phyloP scores from a whole-genome alignment of 2,113 vertebrate species.

The Nycticryphes semicollaris region DNA sequence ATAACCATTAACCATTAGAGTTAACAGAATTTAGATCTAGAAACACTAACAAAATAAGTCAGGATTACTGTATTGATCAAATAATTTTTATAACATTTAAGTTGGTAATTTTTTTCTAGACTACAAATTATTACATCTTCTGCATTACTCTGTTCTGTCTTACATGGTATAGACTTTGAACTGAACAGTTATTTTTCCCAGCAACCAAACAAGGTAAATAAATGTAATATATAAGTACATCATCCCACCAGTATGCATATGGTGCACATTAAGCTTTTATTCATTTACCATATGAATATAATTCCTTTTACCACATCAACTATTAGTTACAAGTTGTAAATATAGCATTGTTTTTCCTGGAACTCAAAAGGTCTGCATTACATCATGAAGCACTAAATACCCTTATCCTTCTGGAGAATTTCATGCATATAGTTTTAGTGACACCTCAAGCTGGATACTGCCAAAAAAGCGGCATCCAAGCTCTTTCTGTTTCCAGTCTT shows the following conservation, averaged over 20 bases:
- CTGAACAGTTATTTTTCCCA: slow-evolving; percentile 74
- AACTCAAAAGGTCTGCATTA: slow-evolving; percentile 59
- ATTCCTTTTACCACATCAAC: slow-evolving; percentile 77
- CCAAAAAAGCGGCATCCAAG: slow-evolving; percentile 25
- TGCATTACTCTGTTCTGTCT: slow-evolving; percentile 34
- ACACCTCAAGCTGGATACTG: slow-evolving; percentile 43
- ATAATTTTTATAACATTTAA: slow-evolving; percentile 23
- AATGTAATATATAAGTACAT: slow-evolving; percentile 83
- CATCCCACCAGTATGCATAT: slow-evolving; percentile 72
- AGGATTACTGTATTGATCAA: slow-evolving; percentile 12
- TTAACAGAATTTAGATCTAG: background rate
- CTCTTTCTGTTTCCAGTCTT: background rate
- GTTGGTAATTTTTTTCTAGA: slow-evolving; percentile 25
- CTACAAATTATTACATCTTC: slow-evolving; percentile 52
- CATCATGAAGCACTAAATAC: slow-evolving; percentile 70
- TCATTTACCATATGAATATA: slow-evolving; percentile 82
- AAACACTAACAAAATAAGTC: slow-evolving; percentile 23
- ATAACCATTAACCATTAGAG: background rate
- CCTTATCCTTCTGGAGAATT: slow-evolving; percentile 69
- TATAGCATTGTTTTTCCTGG: slow-evolving; percentile 71
- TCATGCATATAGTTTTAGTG: slow-evolving; percentile 41
- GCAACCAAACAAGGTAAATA: slow-evolving; percentile 82
- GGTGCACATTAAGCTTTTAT: slow-evolving; percentile 79
- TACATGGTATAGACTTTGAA: slow-evolving; percentile 57
- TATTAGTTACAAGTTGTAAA: slow-evolving; percentile 74